Percentiles rank a stretch among this genome's conserved stretches.
These are phyloP conservation scores for Agelastica alni DNA, from an alignment of 2,888 invertebrate species.

Conservation along the genomic window DNA sequence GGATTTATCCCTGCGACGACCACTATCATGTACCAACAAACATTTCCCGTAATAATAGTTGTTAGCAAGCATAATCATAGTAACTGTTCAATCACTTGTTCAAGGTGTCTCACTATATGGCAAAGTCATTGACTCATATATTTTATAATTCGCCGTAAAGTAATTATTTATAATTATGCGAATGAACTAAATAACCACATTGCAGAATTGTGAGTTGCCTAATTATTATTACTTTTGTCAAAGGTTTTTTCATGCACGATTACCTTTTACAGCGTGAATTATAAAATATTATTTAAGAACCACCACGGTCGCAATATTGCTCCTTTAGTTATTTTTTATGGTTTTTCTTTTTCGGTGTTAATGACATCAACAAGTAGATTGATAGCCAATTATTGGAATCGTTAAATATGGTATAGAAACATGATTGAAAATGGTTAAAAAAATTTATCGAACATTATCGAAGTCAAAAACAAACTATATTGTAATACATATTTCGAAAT, in stretches of 20 bases:
- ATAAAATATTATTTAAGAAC: no score
- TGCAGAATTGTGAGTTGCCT: slow-evolving; percentile 1
- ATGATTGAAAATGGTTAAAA: no score
- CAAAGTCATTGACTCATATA: slow-evolving; percentile 30
- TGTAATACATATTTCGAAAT: no score
- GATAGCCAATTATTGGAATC: no score
- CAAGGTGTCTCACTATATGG: slow-evolving; percentile 25
- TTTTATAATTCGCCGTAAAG: slow-evolving; percentile 24
- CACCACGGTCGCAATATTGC: no score
- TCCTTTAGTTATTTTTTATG: no score
- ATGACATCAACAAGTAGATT: no score
- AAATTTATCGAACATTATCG: no score
- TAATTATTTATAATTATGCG: slow-evolving; percentile 22
- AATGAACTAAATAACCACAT: slow-evolving; percentile 17
- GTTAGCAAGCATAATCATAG: slow-evolving; percentile 5
- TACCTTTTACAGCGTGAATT: no score
- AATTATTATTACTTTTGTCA: background rate
- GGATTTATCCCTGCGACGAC: background rate
- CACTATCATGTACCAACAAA: slow-evolving; percentile 2
- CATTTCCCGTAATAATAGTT: slow-evolving; percentile 1
- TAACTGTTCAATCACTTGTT: slow-evolving; percentile 27
- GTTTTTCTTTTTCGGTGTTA: no score
- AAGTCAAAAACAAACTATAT: no score
- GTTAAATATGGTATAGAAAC: no score
- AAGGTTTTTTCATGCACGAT: background rate